These are phyloP conservation scores for Limulus polyphemus DNA, from an alignment of 2,888 invertebrate species.

Conservation along the genomic window DNA sequence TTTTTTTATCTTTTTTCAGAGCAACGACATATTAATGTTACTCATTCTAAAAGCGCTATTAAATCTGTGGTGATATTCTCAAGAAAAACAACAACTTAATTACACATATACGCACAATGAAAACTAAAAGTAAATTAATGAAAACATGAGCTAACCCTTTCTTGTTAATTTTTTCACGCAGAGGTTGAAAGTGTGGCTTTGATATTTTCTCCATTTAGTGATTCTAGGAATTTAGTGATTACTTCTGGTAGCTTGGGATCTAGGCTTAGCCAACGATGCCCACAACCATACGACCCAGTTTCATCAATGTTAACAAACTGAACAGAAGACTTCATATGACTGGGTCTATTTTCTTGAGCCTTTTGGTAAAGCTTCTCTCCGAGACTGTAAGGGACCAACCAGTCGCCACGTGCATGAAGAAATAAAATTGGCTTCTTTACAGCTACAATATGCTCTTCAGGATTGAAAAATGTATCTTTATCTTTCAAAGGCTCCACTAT, in stretches of 20 bases:
- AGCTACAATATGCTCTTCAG: slow-evolving; percentile 28
- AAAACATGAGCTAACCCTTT: too few relatives aligned
- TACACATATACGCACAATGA: too few relatives aligned
- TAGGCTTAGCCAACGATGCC: slow-evolving; percentile 73
- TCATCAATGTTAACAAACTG: slow-evolving; percentile 58
- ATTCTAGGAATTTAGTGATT: slow-evolving; percentile 44
- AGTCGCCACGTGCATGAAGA: slow-evolving; percentile 81
- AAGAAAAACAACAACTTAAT: too few relatives aligned
- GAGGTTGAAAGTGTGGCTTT: slow-evolving; percentile 36
- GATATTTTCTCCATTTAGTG: too few relatives aligned
- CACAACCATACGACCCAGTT: slow-evolving; percentile 51
- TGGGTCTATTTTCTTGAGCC: slow-evolving; percentile 35
- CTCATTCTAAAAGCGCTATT: too few relatives aligned
- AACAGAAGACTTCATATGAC: slow-evolving; percentile 56
- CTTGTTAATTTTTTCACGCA: too few relatives aligned
- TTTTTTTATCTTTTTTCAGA: too few relatives aligned
- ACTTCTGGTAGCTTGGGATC: slow-evolving; percentile 57
- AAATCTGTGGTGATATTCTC: too few relatives aligned
- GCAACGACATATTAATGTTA: too few relatives aligned
- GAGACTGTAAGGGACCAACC: slow-evolving; percentile 64
- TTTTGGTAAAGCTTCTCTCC: slow-evolving; percentile 53
- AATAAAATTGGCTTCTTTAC: slow-evolving; percentile 63
- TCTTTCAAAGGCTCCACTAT: slow-evolving; percentile 54
- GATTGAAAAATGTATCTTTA: slow-evolving; percentile 34
- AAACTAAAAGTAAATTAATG: too few relatives aligned